phyloP scores from a whole-genome alignment of 2,797 vertebrate species.

The Myotis findleyi region DNA sequence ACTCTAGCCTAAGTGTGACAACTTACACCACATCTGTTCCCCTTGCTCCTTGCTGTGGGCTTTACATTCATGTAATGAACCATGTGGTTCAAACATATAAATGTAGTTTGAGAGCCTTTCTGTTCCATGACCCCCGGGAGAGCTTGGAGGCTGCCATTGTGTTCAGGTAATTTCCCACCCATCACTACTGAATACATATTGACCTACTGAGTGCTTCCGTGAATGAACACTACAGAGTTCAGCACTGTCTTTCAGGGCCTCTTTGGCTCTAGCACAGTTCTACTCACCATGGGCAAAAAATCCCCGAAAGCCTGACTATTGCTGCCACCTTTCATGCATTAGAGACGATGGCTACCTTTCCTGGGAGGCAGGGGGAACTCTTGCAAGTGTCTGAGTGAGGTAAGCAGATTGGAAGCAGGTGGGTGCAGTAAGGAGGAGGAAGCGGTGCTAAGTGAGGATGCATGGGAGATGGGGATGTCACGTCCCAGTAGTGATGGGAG shows the following conservation, averaged over 20 bases:
- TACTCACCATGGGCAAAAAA: not conserved
- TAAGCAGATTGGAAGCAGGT: not conserved
- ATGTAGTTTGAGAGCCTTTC: not conserved
- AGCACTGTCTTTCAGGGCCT: not conserved
- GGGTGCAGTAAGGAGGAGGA: not conserved
- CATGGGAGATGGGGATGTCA: not conserved
- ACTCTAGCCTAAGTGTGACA: not conserved
- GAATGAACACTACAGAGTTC: not conserved
- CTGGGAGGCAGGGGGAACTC: not conserved
- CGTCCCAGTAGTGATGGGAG: not conserved
- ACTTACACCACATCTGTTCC: not conserved
- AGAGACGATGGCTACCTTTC: not conserved
- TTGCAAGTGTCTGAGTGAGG: not conserved
- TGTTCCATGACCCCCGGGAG: not conserved
- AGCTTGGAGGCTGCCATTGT: not conserved
- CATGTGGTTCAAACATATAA: not conserved
- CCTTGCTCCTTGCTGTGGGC: not conserved
- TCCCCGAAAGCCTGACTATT: not conserved
- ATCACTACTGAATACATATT: not conserved
- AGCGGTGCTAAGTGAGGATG: not conserved
- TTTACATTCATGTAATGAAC: conserved; percentile 35
- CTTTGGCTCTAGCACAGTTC: not conserved
- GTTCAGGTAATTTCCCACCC: conserved; percentile 4
- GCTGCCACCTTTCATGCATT: not conserved
- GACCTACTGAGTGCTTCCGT: not conserved